Percentiles rank a stretch among this genome's conserved stretches.
These are phyloP conservation scores for Tinamus guttatus DNA, from an alignment of 2,113 vertebrate genomes.

Conservation along the genomic window DNA sequence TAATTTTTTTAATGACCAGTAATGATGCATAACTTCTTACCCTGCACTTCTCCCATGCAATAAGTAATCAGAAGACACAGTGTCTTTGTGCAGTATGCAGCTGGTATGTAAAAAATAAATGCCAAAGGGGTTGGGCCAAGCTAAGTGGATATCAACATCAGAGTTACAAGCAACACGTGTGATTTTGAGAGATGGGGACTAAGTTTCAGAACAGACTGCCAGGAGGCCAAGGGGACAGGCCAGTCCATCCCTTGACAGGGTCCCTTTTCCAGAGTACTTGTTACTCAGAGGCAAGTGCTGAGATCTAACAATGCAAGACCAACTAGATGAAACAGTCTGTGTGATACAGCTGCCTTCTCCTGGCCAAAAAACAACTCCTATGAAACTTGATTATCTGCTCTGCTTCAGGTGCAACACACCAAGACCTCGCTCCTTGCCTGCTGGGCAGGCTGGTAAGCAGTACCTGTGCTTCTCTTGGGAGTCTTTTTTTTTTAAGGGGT, in stretches of 20 bases:
- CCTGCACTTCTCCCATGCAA: too few species aligned
- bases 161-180: not conserved
- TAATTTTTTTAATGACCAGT: not conserved
- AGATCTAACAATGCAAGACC: too few species aligned
- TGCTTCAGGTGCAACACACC: not conserved
- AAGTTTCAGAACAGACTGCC: not conserved
- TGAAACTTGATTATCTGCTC: not conserved
- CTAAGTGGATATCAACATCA: too few species aligned
- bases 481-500: not conserved
- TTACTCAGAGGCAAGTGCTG: not conserved
- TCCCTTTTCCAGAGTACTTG: not conserved
- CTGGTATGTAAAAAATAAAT: not conserved
- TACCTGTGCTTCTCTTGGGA: not conserved
- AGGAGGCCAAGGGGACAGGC: too few species aligned
- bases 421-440: not conserved
- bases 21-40: not conserved
- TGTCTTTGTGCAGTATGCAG: not conserved
- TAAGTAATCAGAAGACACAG: not conserved
- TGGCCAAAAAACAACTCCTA: not conserved
- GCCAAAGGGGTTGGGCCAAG: not conserved
- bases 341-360: not conserved
- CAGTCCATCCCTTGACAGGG: not conserved
- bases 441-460: too few species aligned
- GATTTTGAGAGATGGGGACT: not conserved
- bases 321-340: not conserved